Base-by-base conservation (phyloP, 2,797 vertebrate species). In the Melanogrammus aeglefinus region DNA sequence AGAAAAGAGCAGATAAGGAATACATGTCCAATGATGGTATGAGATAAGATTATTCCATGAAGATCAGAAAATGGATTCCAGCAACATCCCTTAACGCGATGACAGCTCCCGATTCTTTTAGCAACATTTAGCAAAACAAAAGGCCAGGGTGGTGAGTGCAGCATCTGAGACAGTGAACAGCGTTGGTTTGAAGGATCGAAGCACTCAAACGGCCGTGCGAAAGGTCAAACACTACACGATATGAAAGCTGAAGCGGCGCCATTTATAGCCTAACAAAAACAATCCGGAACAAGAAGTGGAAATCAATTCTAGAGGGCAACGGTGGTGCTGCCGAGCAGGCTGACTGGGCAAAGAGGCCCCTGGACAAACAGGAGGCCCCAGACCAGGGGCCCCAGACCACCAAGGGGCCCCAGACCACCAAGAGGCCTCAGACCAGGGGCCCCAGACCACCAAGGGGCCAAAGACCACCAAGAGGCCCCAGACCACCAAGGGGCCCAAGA, bases 151-250 rank as follows among this genome's bases (percentile, higher is more conserved):
- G 24, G 63, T 69, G 63, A 63, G 57, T 24, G n/a, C 57, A 2
- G 63, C 63, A 27, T 69, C 63, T 69, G 63, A 69, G 63, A 69
- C 63, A 69, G 63, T 69, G 63, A 69, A 27, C 24, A 27, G 63
- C 63, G 6, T 27, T 69, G 63, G 24, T 27, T 8, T 27, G 24
- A 69, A 69, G 63, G n/a, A 69, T 69, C n/a, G 63, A 69, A 27
- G 24, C 63, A 69, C 63, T 69, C 63, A 69, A 69, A 69, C n/a
- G 2, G n/a, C 24, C 10, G 24, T 27, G 27, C n/a, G 9, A 69
- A 69, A 69, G 63, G 63, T 69, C 63, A 69, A 69, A 69, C 63
- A 66, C 63, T 66, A 31, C 31, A 2, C 24, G 24, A 12, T 69
- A 27, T 69, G 63, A 69, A 69, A 69, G 63, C 57, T 24, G 57